Evolutionary conservation across 2,113 vertebrate genomes (phyloP), one percentile per base, ranked within the genome.

Genomic region (Sinocyclocheilus grahami): DNA sequence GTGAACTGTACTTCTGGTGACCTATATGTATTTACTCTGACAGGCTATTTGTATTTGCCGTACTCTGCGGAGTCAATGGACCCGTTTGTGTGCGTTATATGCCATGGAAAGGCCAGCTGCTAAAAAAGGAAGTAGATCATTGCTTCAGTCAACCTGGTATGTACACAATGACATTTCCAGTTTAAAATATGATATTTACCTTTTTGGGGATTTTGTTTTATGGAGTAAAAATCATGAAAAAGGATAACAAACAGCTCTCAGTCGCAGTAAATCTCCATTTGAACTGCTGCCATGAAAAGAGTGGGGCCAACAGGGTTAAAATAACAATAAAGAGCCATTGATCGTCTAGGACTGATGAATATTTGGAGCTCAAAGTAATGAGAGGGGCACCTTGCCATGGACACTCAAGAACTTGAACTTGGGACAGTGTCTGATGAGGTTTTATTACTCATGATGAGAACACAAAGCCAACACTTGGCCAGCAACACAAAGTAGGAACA

Each of bases 251-350:
- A 88, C 53, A 4, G 48, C 83, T 78, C 42, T 78, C 20, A 16
- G 62, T 9, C 6, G 22, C 9, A 5, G 37, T 88, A 67, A 77
- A 89, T 82, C 46, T 71, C 51, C 27, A 18, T 76, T 83, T 85
- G 83, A 82, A 37, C n/a, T 78, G 65, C 27, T 51, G 55, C 74
- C 87, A 63, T 16, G 27, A 53, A 81, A 46, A 74, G 51, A 55
- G 18, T 53, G 48, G 37, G 46, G 39, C 53, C 65, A 58, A 58
- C 37, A 1, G 53, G 67, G 63, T 67, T 30, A 78, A 83, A 79
- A 85, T 67, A 85, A 85, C 78, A 88, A 69, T 88, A 71, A 62
- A 74, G 37, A 75, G 46, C 46, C 81, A 86, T 88, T 88, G 86
- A 87, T 82, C 71, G 58, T 51, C 22, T 39, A 13, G 33, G 27